Conservation (phyloP, 1,140 invertebrate species). For the Anastrepha obliqua region DNA sequence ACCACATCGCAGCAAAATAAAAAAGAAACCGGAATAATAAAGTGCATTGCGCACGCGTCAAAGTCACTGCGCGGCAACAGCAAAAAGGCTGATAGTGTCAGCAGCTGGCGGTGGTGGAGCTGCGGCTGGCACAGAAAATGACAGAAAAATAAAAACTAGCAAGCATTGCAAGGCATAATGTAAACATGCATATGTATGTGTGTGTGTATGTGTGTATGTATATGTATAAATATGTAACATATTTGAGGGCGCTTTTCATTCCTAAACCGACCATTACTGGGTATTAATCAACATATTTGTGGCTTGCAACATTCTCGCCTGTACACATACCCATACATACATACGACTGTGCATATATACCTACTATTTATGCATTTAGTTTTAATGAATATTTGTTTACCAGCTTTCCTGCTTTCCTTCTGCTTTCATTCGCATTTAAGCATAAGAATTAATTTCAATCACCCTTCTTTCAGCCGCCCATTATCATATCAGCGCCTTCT, state of each 20-base stretch:
- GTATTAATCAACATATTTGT: background rate
- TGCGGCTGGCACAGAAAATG: too few species aligned
- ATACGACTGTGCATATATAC: background rate
- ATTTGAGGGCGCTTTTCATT: background rate
- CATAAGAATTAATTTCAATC: background rate
- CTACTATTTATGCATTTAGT: background rate
- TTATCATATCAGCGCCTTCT: background rate
- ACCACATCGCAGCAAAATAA: background rate
- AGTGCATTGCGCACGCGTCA: background rate
- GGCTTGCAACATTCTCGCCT: background rate
- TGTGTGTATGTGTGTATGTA: background rate
- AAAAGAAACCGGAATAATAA: too few species aligned
- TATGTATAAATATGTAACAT: background rate
- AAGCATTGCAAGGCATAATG: background rate
- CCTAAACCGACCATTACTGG: background rate
- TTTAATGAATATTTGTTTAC: background rate
- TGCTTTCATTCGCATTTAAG: too few species aligned
- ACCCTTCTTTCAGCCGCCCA: background rate
- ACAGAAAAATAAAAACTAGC: too few species aligned
- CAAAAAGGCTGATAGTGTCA: slow-evolving; percentile 30
- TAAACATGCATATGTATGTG: background rate
- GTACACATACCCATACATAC: background rate
- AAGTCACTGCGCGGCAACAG: background rate
- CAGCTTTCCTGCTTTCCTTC: background rate
- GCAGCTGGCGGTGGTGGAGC: background rate